These are phyloP conservation scores for Drosophila repletoides DNA, from an alignment of 1,140 invertebrate species.

Conservation along the genomic window DNA sequence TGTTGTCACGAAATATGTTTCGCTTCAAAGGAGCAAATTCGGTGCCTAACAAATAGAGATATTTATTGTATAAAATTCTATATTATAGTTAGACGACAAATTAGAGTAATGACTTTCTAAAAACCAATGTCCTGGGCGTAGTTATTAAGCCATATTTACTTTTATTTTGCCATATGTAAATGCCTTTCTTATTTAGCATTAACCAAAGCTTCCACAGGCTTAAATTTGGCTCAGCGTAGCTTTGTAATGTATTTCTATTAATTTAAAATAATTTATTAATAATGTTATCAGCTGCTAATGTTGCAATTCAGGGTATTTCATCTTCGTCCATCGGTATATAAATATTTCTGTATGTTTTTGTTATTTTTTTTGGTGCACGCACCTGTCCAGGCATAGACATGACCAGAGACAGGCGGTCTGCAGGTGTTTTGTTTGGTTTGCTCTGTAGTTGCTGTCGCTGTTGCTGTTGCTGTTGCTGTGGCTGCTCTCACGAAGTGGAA, in stretches of 20 bases:
- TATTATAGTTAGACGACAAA: too few species aligned
- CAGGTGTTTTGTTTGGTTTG: constrained; percentile 76
- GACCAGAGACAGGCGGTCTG: constrained; percentile 70
- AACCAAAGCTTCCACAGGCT: too few species aligned
- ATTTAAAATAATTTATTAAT: too few species aligned
- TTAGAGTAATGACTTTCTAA: too few species aligned
- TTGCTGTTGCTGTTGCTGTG: constrained; percentile 17
- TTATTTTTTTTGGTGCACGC: constrained; percentile 51
- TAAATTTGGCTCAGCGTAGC: too few species aligned
- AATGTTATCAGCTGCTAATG: background rate
- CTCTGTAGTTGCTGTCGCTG: constrained; percentile 13
- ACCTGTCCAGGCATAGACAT: constrained; percentile 63
- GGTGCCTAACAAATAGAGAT: too few species aligned
- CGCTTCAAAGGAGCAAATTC: too few species aligned
- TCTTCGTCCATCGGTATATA: background rate
- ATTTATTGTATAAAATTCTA: too few species aligned
- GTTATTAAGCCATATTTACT: too few species aligned
- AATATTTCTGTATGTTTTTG: constrained; percentile 18
- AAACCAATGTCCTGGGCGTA: too few species aligned
- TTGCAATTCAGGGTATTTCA: constrained; percentile 3
- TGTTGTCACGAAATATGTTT: background rate
- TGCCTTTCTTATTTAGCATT: too few species aligned
- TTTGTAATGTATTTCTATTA: too few species aligned
- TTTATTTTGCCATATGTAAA: background rate
- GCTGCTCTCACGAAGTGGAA: constrained; percentile 1